A percentile compares a stretch with the other conserved stretches of the same genome.
Conservation (phyloP, 2,113 vertebrate species). For the Physeter macrocephalus region DNA sequence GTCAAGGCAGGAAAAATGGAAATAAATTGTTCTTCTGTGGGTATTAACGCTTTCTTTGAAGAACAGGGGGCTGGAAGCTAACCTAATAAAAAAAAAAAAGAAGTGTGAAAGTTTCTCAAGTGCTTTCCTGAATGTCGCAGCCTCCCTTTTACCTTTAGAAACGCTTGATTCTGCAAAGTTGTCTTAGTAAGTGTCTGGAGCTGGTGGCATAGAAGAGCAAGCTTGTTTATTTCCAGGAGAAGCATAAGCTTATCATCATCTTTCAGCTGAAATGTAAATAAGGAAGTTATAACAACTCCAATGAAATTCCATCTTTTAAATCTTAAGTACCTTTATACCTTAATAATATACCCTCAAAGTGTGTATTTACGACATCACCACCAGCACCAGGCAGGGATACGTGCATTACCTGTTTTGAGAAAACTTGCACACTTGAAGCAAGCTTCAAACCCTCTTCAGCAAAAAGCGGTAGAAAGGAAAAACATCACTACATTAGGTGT, state of each 20-base stretch:
- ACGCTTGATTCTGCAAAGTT: no score
- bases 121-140: no score
- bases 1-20: no score
- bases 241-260: slow-evolving; percentile 89
- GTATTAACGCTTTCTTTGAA: no score
- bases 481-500: slow-evolving; percentile 4
- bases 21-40: no score
- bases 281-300: slow-evolving; percentile 42
- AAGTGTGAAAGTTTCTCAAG: no score
- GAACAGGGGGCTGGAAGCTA: no score
- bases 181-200: slow-evolving; percentile 89
- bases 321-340: neutral
- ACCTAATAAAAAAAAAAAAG: no score
- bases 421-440: slow-evolving; percentile 85
- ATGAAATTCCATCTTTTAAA: neutral
- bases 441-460: slow-evolving; percentile 92
- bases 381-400: neutral
- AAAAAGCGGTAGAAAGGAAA: slow-evolving; percentile 82
- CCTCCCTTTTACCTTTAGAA: no score
- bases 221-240: slow-evolving; percentile 91
- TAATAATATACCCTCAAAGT: neutral
- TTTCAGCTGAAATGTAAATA: slow-evolving; percentile 82
- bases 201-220: slow-evolving; percentile 88
- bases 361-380: neutral
- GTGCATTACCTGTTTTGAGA: slow-evolving; percentile 89